Base-by-base conservation (phyloP, 1,140 invertebrate genomes). In the Mylabris phalerata region DNA sequence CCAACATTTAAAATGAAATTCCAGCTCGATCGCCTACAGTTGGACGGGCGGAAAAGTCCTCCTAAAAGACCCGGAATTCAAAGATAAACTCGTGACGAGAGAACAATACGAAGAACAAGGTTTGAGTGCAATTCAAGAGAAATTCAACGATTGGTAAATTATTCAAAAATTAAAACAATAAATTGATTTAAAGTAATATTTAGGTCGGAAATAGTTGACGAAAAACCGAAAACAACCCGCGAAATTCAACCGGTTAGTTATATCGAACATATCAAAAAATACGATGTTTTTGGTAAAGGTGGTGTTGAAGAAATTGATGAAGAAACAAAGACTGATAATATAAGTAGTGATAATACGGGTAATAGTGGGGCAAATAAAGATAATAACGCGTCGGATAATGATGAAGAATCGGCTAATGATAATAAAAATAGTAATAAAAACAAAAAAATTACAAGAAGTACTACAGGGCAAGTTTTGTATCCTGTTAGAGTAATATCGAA, bases 41-140 rank as follows among this genome's bases (percentile, higher is more conserved):
- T 98, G 94, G 94, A 79, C 88, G 63, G 93, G 93, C 39, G 94
- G 92, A 0, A 85, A 83, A 63, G 68, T 83, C 25, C 72, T 97
- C 10, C 84, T 89, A 5, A 79, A 82, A 67, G 85, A 90, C 72
- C 77, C 87, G 10, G 82, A 85, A 27, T 90, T 94, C 67, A 79
- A 83, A 27, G 84, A 80, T 4, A 80, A 87, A 64, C 75, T 87
- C 48, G 83, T 95, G 5, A 88, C 88, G 0, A 87, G 84, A 69
- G 86, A 92, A 64, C 86, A 94, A 60, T 98, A 93, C 75, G 91
- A 95, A 50, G 92, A 96, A 73, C 81, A 87, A 68, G 93, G 93
- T 7, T 67, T 70, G 7, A 54, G 50, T 11, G 60, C 58, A 19
- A 71, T 68, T 27, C 67, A 74, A 54, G 41, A 42, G 41, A 42